A percentile compares a stretch with the other conserved stretches of the same genome.
Evolutionary conservation across 2,113 vertebrate genomes (phyloP).

Genomic region (Melozone crissalis): DNA sequence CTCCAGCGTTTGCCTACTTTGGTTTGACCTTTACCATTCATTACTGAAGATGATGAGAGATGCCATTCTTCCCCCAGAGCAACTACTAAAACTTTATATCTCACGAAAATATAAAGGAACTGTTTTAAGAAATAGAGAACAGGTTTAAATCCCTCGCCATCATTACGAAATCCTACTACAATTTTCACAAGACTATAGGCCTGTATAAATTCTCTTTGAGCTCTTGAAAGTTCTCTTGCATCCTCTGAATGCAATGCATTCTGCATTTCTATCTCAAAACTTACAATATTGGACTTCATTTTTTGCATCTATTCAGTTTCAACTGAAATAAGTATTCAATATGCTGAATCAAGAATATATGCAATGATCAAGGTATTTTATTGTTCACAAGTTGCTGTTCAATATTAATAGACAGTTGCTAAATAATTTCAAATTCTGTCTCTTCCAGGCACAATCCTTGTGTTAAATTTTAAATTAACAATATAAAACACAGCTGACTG

Average conservation of each 20-base stretch:
- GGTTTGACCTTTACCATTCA: background rate
- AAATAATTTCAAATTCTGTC: background rate
- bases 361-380: background rate
- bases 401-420: background rate
- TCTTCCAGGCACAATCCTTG: background rate
- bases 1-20: background rate
- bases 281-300: background rate
- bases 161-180: background rate
- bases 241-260: background rate
- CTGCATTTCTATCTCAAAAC: background rate
- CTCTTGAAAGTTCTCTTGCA: background rate
- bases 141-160: background rate
- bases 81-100: background rate
- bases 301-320: background rate
- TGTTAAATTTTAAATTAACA: background rate
- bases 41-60: background rate
- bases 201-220: background rate
- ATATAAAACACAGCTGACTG: background rate
- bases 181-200: background rate
- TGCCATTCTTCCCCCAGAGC: background rate
- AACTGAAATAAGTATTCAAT: background rate
- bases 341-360: background rate
- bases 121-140: background rate
- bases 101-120: background rate
- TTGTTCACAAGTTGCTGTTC: background rate